phyloP scores from a whole-genome alignment of 2,797 vertebrate genomes.

The Okamejei kenojei region DNA sequence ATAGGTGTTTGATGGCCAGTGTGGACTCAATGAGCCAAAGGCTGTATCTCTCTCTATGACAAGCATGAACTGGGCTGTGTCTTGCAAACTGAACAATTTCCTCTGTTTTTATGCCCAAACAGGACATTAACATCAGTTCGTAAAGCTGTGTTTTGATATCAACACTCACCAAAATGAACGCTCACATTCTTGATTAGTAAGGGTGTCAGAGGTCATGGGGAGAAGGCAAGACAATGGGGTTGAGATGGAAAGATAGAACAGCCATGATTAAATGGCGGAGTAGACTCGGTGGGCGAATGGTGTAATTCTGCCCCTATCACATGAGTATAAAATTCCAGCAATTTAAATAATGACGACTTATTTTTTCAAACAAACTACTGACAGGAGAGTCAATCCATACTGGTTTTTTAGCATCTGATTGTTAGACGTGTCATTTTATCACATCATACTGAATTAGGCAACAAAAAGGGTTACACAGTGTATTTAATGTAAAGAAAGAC shows the following conservation, averaged over 20 bases:
- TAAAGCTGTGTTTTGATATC: too few relatives aligned
- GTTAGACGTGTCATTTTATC: not conserved
- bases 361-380: not conserved
- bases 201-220: too few relatives aligned
- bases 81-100: not conserved
- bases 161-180: not conserved
- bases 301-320: too few relatives aligned
- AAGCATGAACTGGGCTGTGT: not conserved
- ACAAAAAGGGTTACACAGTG: not conserved
- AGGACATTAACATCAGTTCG: not conserved
- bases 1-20: too few relatives aligned
- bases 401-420: not conserved
- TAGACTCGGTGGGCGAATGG: too few relatives aligned
- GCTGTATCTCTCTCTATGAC: too few relatives aligned
- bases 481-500: not conserved
- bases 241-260: too few relatives aligned
- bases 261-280: too few relatives aligned
- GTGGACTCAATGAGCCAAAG: too few relatives aligned
- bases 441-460: not conserved
- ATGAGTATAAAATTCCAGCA: not conserved
- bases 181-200: too few relatives aligned
- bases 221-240: too few relatives aligned
- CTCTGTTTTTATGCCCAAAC: not conserved
- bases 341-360: not conserved
- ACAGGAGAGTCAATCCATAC: not conserved